Percentiles rank a stretch among this genome's conserved stretches.
phyloP scores from a whole-genome alignment of 2,888 invertebrate species.

The Diarsia dahlii region DNA sequence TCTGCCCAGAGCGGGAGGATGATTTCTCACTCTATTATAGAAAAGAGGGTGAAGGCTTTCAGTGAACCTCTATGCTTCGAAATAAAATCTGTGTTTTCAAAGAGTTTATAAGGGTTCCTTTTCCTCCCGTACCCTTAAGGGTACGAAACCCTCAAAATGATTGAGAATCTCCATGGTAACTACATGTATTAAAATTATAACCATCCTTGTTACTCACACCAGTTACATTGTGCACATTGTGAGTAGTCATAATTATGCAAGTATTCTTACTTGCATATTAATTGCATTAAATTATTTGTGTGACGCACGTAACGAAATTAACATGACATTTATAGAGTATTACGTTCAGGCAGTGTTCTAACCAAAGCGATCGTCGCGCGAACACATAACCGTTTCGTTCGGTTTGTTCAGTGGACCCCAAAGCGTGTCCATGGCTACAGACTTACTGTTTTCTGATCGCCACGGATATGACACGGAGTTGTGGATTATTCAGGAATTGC shows the following conservation, averaged over 20 bases:
- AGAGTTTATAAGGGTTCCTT: too few species aligned
- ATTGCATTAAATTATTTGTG: conserved; percentile 2
- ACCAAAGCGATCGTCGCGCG: not conserved
- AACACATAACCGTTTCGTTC: not conserved
- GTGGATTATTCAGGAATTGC: too few species aligned
- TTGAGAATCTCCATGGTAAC: not conserved
- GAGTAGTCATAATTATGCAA: too few species aligned
- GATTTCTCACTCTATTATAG: too few species aligned
- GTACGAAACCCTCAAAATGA: not conserved
- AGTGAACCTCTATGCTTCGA: too few species aligned
- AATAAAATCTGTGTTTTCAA: too few species aligned
- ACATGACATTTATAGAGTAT: not conserved
- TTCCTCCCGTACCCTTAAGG: too few species aligned
- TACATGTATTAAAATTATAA: not conserved
- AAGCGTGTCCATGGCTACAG: not conserved
- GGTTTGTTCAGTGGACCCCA: not conserved
- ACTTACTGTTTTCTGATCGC: too few species aligned
- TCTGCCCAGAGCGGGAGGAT: too few species aligned
- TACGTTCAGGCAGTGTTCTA: not conserved
- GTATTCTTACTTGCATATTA: not conserved
- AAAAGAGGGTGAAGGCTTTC: too few species aligned
- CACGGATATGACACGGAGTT: not conserved
- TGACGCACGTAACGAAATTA: not conserved
- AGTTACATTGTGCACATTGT: too few species aligned
- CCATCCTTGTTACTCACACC: not conserved